phyloP scores from a whole-genome alignment of 2,888 invertebrate genomes.

The Choreutis nemorana region DNA sequence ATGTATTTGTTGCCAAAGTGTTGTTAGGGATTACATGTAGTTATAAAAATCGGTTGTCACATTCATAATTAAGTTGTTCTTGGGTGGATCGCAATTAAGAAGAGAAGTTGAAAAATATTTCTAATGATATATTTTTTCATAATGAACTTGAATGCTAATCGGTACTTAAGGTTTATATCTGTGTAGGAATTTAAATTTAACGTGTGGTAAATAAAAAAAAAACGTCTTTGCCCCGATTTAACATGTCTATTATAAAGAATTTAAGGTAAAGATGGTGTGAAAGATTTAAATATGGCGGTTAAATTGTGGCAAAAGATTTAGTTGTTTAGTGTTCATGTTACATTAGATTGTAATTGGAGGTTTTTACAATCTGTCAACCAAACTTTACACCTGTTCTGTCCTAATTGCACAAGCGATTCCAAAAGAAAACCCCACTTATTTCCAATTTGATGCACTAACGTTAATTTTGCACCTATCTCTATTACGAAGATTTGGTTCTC shows the following conservation, averaged over 20 bases:
- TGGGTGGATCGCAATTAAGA: constrained; percentile 58
- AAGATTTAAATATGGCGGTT: constrained; percentile 20
- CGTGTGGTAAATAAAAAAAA: constrained; percentile 62
- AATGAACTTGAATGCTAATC: constrained; percentile 62
- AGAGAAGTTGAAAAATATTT: constrained; percentile 63
- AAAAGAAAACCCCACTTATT: constrained; percentile 30
- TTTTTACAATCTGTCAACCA: constrained; percentile 33
- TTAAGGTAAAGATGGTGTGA: too few species aligned
- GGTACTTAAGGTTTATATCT: constrained; percentile 61
- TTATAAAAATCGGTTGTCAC: constrained; percentile 63
- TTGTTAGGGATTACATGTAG: constrained; percentile 62
- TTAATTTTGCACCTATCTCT: constrained; percentile 14
- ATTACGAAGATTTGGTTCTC: constrained; percentile 1
- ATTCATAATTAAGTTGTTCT: constrained; percentile 64
- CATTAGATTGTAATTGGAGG: constrained; percentile 54
- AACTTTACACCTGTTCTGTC: constrained; percentile 41
- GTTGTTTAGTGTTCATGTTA: constrained; percentile 65
- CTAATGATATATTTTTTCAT: constrained; percentile 67
- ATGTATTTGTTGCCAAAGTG: constrained; percentile 67
- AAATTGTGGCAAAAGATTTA: constrained; percentile 46
- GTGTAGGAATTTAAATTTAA: constrained; percentile 61
- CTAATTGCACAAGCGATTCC: constrained; percentile 40
- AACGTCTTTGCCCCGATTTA: constrained; percentile 39
- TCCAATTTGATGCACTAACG: constrained; percentile 16
- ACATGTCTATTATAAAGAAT: too few species aligned